Evolutionary conservation across 2,113 vertebrate genomes (phyloP), one percentile per base, ranked within the genome.

Genomic region (Verasper variegatus): DNA sequence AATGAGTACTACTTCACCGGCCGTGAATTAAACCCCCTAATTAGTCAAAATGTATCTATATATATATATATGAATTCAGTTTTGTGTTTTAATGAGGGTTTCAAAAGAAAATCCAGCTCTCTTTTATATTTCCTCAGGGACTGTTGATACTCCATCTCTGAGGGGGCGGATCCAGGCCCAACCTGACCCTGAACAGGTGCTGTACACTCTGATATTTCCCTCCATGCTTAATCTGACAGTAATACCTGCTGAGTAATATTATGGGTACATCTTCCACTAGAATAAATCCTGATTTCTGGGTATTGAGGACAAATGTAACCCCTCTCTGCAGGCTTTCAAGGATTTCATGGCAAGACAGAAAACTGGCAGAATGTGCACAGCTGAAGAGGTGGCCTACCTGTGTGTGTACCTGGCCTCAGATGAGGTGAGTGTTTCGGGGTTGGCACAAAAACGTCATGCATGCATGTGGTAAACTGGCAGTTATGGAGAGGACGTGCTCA

Each of bases 371-470:
- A 91, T 99, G 92, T 97, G 96, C 68, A 96, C 95, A 1, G 95
- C 97, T 0, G 96, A 98, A 67, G 97, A 99, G 90, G 94, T 99
- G 72, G 97, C 97, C 1, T 80, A 96, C 71, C 95, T 99, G 15
- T 97, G 96, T 35, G 95, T 99, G 8, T 99, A 98, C 88, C 74
- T 99, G 94, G 98, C 97, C 42, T 98, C 97, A 3, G 96, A 99
- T 80, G 98, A 99, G 92, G 97, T 97, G 91, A 94, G 95, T 70
- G n/a, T 2, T 11, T 78, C 13, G 5, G 9, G 24, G 47, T 21
- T 64, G 11, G 52, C 5, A 18, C 3, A 40, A 2, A 26, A 27
- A 20, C 17, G n/a, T 60, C 24, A 17, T 35, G 15, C 18, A 13
- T 35, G 51, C 12, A 13, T 15, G 45, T 17, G 45, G 45, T 49